Conservation (phyloP, 2,888 invertebrate species). For the Drosophila fulvimacula region DNA sequence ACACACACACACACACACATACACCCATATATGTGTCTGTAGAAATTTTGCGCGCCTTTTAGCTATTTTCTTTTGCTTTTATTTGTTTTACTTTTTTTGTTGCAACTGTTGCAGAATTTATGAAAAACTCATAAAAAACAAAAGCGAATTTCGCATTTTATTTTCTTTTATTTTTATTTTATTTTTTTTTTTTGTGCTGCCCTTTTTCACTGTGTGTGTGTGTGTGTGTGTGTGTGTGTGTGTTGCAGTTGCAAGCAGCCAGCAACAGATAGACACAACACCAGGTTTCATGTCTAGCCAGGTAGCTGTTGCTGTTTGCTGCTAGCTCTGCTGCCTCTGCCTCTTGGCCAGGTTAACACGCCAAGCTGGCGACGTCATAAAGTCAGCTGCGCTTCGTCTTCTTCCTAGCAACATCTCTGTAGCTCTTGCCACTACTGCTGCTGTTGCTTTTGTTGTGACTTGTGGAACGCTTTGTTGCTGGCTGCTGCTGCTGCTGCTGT, state of each 20-base stretch:
- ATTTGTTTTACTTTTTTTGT: constrained; percentile 34
- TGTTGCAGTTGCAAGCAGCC: constrained; percentile 69
- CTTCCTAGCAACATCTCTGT: constrained; percentile 44
- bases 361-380: constrained; percentile 78
- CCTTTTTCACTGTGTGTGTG: constrained; percentile 11
- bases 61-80: constrained; percentile 71
- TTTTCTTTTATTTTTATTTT: too few species aligned
- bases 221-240: constrained; percentile 23
- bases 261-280: constrained; percentile 70
- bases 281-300: constrained; percentile 71
- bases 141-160: constrained; percentile 67
- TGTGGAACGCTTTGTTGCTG: constrained; percentile 65
- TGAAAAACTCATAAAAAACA: constrained; percentile 73
- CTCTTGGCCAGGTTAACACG: constrained; percentile 79
- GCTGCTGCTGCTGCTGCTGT: constrained; percentile 17
- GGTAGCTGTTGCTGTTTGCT: constrained; percentile 57
- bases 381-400: constrained; percentile 75
- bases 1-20: constrained; percentile 4
- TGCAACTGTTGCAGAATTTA: constrained; percentile 51
- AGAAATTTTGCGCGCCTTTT: constrained; percentile 77
- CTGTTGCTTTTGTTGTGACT: constrained; percentile 75
- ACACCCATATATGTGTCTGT: constrained; percentile 14
- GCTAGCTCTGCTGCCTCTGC: constrained; percentile 34
- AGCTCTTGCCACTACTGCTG: constrained; percentile 21
- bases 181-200: constrained; percentile 1